Base-by-base conservation (phyloP, 2,888 invertebrate genomes). In the Euproctis similis region DNA sequence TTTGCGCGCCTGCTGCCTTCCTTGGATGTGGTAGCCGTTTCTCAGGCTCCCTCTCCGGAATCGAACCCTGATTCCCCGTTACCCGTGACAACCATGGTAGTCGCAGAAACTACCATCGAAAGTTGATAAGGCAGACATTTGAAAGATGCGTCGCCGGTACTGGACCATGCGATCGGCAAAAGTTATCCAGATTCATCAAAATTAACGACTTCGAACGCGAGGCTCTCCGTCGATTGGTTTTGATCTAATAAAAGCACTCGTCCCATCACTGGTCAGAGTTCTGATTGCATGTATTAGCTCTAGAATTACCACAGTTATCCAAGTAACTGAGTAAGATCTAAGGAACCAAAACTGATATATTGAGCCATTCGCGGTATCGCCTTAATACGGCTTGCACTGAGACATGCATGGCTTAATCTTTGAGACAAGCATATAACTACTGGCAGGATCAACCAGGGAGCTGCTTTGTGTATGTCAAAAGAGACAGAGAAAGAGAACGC, bases 121-220 rank as follows among this genome's bases (percentile, higher is more conserved):
- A n/a, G n/a, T 86, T 87, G 88, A 88, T 88, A 88, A 81, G 88
- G 87, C 88, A 88, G 87, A 87, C 81, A 88, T 85, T 87, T 87
- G 85, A 87, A 87, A 81, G 86, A 86, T 77, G 69, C 80, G 85
- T 85, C 86, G 82, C 82, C 84, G 80, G 81, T 71, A 63, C 82
- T 51, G 62, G 69, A 60, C 71, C 67, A 51, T 69, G 67, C 72
- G 39, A 46, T 42, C 45, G 29, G 45, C 39, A 38, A 64, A 68
- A 69, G 70, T 72, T 76, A 72, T 71, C 68, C 66, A n/a, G n/a
- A n/a, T n/a, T n/a, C n/a, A n/a, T n/a, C n/a, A n/a, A n/a, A n/a
- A n/a, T n/a, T n/a, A n/a, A n/a, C n/a, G n/a, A n/a, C n/a, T n/a
- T n/a, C n/a, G n/a, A n/a, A 6, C 14, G 14, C 14, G 14, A 14